Percentiles rank a stretch among this genome's conserved stretches.
These are phyloP conservation scores for Chironomus tepperi DNA, from an alignment of 1,140 invertebrate species.

Conservation along the genomic window DNA sequence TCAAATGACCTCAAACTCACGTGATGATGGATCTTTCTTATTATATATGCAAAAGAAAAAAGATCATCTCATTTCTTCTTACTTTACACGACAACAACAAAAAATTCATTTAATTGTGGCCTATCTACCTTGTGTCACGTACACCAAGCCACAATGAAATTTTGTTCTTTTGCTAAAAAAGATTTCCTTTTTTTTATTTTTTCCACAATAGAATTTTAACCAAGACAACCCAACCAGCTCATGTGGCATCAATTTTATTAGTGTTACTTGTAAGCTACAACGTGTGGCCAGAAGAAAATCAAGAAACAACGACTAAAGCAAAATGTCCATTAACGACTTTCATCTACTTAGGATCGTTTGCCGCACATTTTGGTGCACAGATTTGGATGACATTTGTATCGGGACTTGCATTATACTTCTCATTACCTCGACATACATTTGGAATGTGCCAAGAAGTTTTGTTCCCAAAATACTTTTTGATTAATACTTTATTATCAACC, in stretches of 20 bases:
- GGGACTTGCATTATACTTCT: conserved; percentile 72
- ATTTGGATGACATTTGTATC: conserved; percentile 86
- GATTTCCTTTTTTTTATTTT: conserved; percentile 34
- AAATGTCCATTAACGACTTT: conserved; percentile 42
- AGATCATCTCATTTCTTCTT: not conserved
- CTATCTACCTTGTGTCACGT: not conserved
- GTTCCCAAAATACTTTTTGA: conserved; percentile 76
- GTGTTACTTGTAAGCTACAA: conserved; percentile 53
- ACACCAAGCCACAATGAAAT: not conserved
- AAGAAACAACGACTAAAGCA: conserved; percentile 34
- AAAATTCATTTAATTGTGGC: not conserved
- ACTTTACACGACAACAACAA: not conserved
- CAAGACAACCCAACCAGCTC: conserved; percentile 62
- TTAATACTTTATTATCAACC: conserved; percentile 64
- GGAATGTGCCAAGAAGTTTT: conserved; percentile 71
- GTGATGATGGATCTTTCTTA: not conserved
- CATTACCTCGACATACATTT: conserved; percentile 69
- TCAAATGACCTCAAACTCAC: not conserved
- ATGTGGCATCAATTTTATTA: conserved; percentile 55
- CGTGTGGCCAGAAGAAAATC: conserved; percentile 43
- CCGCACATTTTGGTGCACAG: conserved; percentile 69
- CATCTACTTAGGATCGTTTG: conserved; percentile 62
- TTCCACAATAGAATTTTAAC: conserved; percentile 51
- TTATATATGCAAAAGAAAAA: not conserved
- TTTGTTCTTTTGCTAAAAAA: not conserved